Conservation (phyloP, 1,140 invertebrate species). For the Hyposmocoma kahamanoa region DNA sequence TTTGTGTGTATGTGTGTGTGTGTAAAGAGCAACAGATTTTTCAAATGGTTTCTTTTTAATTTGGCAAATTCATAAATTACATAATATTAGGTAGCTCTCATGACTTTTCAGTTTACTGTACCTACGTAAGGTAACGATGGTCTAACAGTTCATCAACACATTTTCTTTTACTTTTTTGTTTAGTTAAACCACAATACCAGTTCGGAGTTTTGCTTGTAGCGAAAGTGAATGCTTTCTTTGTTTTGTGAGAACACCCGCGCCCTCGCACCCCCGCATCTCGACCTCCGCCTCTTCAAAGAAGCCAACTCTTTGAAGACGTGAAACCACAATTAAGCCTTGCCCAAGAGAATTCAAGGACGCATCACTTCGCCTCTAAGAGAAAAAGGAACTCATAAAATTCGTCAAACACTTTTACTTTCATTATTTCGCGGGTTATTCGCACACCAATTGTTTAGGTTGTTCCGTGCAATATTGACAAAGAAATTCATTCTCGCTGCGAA, state of each 20-base stretch:
- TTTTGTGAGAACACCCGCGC: constrained; percentile 27
- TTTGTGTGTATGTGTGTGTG: too few relatives aligned
- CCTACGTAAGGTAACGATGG: too few relatives aligned
- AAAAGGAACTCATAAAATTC: constrained; percentile 44
- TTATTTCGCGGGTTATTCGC: constrained; percentile 34
- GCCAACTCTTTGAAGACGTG: constrained; percentile 62
- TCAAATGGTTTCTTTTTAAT: too few relatives aligned
- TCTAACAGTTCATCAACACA: too few relatives aligned
- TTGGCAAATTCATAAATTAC: too few relatives aligned
- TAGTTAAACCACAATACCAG: constrained; percentile 12
- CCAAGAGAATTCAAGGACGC: constrained; percentile 58
- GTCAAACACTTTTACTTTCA: constrained; percentile 50
- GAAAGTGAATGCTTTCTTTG: constrained; percentile 53
- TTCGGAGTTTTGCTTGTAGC: constrained; percentile 18
- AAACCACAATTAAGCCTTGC: constrained; percentile 65
- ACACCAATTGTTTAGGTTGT: constrained; percentile 25
- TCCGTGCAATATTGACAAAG: constrained; percentile 19
- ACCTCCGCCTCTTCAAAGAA: constrained; percentile 35
- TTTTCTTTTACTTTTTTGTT: too few relatives aligned
- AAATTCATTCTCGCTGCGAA: constrained; percentile 21
- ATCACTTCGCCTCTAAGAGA: constrained; percentile 42
- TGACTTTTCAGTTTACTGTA: too few relatives aligned
- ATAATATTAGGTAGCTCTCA: too few relatives aligned
- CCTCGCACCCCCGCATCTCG: constrained; percentile 12
- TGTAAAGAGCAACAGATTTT: too few relatives aligned